Evolutionary conservation across 2,888 invertebrate species (phyloP).

Genomic region (Platycheirus albimanus): DNA sequence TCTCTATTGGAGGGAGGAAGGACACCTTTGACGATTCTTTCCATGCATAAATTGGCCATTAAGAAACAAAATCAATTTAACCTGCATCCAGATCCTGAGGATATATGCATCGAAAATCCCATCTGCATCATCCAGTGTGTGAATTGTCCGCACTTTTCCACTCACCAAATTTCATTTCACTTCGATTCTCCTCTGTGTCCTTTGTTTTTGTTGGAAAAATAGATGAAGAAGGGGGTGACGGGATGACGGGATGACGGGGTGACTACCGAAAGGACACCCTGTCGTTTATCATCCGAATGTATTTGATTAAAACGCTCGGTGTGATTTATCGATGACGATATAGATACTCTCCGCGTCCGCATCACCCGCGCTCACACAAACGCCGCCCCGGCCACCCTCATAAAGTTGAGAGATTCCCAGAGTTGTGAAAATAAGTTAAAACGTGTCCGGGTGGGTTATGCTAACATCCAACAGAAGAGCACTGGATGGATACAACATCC

Average conservation of each 20-base stretch:
- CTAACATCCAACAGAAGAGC: slow-evolving; percentile 38
- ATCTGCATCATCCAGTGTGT: neutral
- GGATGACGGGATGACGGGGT: too few relatives aligned
- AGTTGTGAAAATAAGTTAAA: slow-evolving; percentile 33
- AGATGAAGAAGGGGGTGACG: too few relatives aligned
- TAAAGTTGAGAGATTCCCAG: slow-evolving; percentile 5
- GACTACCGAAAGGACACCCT: slow-evolving; percentile 20
- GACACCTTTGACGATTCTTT: neutral
- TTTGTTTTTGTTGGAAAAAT: neutral
- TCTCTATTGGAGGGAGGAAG: neutral
- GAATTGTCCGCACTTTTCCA: slow-evolving; percentile 28
- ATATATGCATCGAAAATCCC: slow-evolving; percentile 13
- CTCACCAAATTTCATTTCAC: slow-evolving; percentile 2
- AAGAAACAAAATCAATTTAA: slow-evolving; percentile 34
- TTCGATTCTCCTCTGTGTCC: neutral
- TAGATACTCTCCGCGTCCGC: slow-evolving; percentile 17
- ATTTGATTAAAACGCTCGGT: slow-evolving; percentile 63
- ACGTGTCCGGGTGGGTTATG: slow-evolving; percentile 37
- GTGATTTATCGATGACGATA: slow-evolving; percentile 66
- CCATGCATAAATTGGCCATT: slow-evolving; percentile 26
- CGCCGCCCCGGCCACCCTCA: neutral
- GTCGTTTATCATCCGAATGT: slow-evolving; percentile 64
- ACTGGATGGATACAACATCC: slow-evolving; percentile 36
- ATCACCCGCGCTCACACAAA: neutral
- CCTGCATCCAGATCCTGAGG: slow-evolving; percentile 8